These are phyloP conservation scores for Gymnothorax reevesii DNA, from an alignment of 2,797 vertebrate species.

Conservation along the genomic window DNA sequence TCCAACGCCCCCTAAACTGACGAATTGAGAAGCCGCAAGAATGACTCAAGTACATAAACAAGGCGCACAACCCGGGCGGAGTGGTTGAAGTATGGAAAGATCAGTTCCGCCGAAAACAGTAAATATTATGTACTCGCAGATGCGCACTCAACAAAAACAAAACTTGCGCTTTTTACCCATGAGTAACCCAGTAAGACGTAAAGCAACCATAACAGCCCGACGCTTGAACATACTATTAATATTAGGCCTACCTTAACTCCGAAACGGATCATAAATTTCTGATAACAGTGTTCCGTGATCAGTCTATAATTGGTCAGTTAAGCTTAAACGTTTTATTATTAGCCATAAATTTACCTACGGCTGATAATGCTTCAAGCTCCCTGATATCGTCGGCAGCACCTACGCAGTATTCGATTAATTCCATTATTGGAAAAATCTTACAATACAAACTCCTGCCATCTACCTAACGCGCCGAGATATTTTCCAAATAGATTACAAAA, in stretches of 20 bases:
- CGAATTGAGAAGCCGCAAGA: slow-evolving; percentile 49
- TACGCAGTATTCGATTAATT: background rate
- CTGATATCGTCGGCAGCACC: background rate
- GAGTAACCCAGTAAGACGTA: background rate
- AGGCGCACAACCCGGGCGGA: slow-evolving; percentile 39
- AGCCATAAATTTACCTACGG: background rate
- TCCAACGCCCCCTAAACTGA: slow-evolving; percentile 43
- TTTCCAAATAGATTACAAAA: no score
- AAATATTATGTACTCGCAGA: no score
- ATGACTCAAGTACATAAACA: slow-evolving; percentile 43
- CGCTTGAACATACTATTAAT: background rate
- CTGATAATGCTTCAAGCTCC: slow-evolving; percentile 22
- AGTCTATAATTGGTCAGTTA: background rate
- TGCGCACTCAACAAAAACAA: no score
- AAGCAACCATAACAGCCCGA: background rate
- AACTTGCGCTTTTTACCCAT: no score
- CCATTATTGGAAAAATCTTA: background rate
- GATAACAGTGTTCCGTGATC: background rate
- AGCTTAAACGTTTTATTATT: slow-evolving; percentile 28
- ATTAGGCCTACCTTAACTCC: background rate
- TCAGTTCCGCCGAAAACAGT: background rate
- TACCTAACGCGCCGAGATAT: no score
- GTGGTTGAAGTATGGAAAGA: background rate
- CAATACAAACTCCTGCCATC: background rate
- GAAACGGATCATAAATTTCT: background rate